These are phyloP conservation scores for Atherinosoma microstoma DNA, from an alignment of 2,797 vertebrate genomes.

Conservation along the genomic window DNA sequence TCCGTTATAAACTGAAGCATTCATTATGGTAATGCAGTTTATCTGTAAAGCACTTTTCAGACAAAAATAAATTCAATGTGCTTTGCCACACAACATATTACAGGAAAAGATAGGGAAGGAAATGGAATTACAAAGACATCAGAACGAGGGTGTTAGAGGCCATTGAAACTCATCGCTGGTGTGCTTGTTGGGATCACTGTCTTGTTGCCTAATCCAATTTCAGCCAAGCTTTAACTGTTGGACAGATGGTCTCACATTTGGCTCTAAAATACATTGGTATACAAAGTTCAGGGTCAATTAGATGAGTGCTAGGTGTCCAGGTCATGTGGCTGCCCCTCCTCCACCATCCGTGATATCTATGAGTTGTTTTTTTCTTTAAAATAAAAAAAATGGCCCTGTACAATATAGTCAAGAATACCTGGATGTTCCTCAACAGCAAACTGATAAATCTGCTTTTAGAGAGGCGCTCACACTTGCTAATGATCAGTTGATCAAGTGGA, in stretches of 20 bases:
- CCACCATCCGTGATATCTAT: background rate
- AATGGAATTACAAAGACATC: background rate
- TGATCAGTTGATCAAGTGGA: background rate
- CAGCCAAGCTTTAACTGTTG: background rate
- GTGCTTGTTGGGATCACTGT: background rate
- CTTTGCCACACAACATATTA: background rate
- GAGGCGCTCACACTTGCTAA: background rate
- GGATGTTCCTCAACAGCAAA: background rate
- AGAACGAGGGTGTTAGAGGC: background rate
- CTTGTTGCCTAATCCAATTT: background rate
- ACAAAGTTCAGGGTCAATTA: background rate
- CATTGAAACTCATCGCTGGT: background rate
- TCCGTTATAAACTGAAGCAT: background rate
- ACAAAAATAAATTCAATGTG: background rate
- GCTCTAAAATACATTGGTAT: background rate
- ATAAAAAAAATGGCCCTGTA: background rate
- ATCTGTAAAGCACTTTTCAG: background rate
- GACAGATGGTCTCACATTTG: background rate
- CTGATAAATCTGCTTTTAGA: background rate
- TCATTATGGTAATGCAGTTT: too few relatives aligned
- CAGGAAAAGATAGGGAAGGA: background rate
- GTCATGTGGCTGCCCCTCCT: background rate
- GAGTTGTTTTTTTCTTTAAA: background rate
- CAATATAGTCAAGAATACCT: background rate
- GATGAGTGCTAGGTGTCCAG: background rate